Evolutionary conservation across 2,113 vertebrate species (phyloP).

Genomic region (Butorides virescens): DNA sequence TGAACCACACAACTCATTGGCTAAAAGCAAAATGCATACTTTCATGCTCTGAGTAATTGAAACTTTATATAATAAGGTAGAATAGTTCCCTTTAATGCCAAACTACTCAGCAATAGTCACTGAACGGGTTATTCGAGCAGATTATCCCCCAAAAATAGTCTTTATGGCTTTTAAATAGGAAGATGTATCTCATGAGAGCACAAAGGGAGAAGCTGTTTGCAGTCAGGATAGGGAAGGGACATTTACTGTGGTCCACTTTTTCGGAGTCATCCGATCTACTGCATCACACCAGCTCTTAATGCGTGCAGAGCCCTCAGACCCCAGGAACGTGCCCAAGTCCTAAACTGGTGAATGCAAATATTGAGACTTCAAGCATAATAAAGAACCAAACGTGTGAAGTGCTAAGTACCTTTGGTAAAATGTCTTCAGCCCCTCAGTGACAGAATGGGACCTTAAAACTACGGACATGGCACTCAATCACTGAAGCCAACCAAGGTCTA

Average conservation of each 20-base stretch:
- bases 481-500: background rate
- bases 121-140: background rate
- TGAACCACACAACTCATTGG: background rate
- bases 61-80: background rate
- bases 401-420: background rate
- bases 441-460: background rate
- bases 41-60: background rate
- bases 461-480: background rate
- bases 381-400: background rate
- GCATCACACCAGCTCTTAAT: background rate
- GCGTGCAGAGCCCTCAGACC: accelerated
- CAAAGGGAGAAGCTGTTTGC: background rate
- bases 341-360: background rate
- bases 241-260: background rate
- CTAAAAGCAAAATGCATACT: background rate
- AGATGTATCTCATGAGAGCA: background rate
- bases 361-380: background rate
- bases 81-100: background rate
- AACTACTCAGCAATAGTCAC: background rate
- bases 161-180: background rate
- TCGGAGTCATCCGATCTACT: no score
- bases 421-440: background rate
- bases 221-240: background rate
- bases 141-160: background rate
- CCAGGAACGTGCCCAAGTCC: background rate